phyloP scores from a whole-genome alignment of 1,140 invertebrate genomes.

The Macrostomum lignano region DNA sequence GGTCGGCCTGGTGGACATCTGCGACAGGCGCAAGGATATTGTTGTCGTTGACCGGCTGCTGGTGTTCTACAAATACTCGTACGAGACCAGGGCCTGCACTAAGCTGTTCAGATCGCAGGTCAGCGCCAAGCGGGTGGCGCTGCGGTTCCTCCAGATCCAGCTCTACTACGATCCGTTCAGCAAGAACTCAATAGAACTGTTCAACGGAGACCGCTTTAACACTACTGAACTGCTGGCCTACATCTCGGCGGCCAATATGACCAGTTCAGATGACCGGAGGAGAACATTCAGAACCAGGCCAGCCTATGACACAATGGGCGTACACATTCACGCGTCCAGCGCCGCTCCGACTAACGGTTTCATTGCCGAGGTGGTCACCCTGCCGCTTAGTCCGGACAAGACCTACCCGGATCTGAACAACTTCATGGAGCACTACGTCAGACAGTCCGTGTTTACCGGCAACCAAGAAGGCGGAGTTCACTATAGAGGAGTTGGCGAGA shows the following conservation, averaged over 20 bases:
- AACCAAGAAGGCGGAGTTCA: conserved; percentile 61
- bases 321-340: conserved; percentile 70
- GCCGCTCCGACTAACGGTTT: conserved; percentile 73
- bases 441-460: conserved; percentile 45
- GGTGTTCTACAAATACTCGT: conserved; percentile 86
- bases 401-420: neutral
- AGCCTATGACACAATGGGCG: conserved; percentile 38
- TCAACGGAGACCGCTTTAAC: conserved; percentile 71
- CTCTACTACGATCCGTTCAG: conserved; percentile 60
- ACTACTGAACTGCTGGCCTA: conserved; percentile 4
- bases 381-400: conserved; percentile 33
- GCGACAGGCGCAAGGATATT: conserved; percentile 67
- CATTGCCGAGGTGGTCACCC: conserved; percentile 73
- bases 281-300: conserved; percentile 6
- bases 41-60: conserved; percentile 58
- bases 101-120: conserved; percentile 47
- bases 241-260: neutral
- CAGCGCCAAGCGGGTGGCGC: conserved; percentile 11
- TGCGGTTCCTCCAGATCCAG: conserved; percentile 54
- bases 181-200: conserved; percentile 53
- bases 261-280: neutral
- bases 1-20: conserved; percentile 83
- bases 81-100: conserved; percentile 73
- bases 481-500: conserved; percentile 53
- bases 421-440: conserved; percentile 50